Evolutionary conservation across 2,797 vertebrate genomes (phyloP), one percentile per base, ranked within the genome.

Genomic region (Falco columbarius): DNA sequence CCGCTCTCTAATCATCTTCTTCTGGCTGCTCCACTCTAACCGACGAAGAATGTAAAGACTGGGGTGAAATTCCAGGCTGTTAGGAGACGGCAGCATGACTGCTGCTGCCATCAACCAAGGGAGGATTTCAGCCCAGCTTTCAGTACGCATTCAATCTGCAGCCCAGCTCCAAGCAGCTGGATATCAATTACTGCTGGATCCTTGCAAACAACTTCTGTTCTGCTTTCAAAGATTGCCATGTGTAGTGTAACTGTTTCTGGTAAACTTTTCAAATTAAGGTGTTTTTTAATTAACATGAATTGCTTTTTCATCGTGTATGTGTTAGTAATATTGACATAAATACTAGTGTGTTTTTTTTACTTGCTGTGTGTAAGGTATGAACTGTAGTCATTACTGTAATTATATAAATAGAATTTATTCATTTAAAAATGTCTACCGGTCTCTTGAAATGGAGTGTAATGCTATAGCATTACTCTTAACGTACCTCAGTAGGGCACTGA

Each of bases 341-440:
- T 87, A 68, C 67, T 74, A 85, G 5, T 46, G 61, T 82, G 67
- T 0, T 26, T 94, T 82, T 93, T 96, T 93, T 89, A 95, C 89
- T 92, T 83, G 79, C 83, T 81, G 21, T 92, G 81, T 23, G 10
- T 89, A 87, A 92, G 42, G 36, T 91, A 86, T 85, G 65, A 92
- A 32, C 75, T 96, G 89, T 95, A 94, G 75, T 91, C 49, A 47
- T 74, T 61, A 77, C 49, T 95, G 84, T 86, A 95, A 96, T 92
- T 93, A 81, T 51, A 95, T 82, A 95, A 93, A 96, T 80, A 90
- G 87, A 95, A 87, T 95, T 93, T 91, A 93, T 93, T 94, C 15
- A 67, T 93, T 95, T 90, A 9, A 87, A 92, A 94, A 77, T 4
- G 22, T 94, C 79, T 95, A 9, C 49, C 2, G 5, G 81, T 61